Evolutionary conservation across 1,140 invertebrate genomes (phyloP).

Genomic region (Eubasilissa regina): DNA sequence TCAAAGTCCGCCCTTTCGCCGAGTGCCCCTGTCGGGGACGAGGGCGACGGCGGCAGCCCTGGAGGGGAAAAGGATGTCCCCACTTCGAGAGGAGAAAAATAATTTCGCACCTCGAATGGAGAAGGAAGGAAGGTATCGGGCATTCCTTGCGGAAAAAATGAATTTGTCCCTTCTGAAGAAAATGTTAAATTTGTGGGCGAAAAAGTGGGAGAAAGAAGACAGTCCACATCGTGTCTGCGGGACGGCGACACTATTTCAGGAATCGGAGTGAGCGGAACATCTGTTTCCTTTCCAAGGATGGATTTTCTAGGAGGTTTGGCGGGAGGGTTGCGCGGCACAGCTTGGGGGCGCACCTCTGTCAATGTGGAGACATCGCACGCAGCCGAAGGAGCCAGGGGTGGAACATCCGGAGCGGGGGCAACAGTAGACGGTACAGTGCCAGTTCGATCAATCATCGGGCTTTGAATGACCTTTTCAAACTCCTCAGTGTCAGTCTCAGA

Average conservation of each 20-base stretch:
- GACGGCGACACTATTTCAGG: conserved; percentile 47
- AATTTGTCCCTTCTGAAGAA: conserved; percentile 59
- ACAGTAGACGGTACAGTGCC: not conserved
- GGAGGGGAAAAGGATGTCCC: conserved; percentile 65
- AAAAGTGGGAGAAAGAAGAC: conserved; percentile 59
- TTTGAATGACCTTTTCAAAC: conserved; percentile 84
- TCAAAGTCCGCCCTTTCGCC: conserved; percentile 76
- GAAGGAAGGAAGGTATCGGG: conserved; percentile 4
- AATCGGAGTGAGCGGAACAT: conserved; percentile 55
- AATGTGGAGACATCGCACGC: conserved; percentile 63
- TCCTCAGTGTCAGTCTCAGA: conserved; percentile 88
- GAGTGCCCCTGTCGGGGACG: conserved; percentile 62
- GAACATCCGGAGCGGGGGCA: conserved; percentile 14
- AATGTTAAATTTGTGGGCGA: conserved; percentile 61
- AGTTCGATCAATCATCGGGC: conserved; percentile 68
- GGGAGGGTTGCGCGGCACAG: conserved; percentile 58
- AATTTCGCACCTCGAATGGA: conserved; percentile 55
- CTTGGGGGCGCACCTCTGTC: conserved; percentile 63
- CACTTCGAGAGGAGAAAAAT: conserved; percentile 64
- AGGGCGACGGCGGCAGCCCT: conserved; percentile 61
- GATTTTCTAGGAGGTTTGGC: conserved; percentile 64
- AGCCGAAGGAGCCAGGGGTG: not conserved
- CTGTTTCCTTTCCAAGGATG: conserved; percentile 63
- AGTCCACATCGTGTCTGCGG: conserved; percentile 43
- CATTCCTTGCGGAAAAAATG: conserved; percentile 1